These are phyloP conservation scores for Choristoneura rosaceana DNA, from an alignment of 2,888 invertebrate genomes.

Conservation along the genomic window DNA sequence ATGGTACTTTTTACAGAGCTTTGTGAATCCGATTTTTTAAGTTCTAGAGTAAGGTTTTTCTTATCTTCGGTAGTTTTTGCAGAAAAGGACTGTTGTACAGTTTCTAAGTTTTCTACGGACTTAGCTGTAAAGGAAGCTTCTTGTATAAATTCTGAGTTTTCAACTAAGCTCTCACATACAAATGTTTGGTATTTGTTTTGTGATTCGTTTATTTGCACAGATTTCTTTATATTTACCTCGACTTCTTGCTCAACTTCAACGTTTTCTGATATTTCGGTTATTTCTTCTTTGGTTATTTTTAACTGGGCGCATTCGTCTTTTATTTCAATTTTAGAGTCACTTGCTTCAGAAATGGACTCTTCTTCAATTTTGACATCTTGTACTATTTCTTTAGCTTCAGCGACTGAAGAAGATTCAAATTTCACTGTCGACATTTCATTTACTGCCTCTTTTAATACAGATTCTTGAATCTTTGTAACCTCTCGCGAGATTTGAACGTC, in stretches of 20 bases:
- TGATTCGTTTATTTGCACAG: constrained; percentile 41
- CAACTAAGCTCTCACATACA: constrained; percentile 21
- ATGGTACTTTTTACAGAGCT: constrained; percentile 50
- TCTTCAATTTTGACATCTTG: constrained; percentile 43
- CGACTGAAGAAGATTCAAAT: constrained; percentile 43
- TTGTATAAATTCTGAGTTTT: constrained; percentile 29
- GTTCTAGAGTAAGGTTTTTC: constrained; percentile 30
- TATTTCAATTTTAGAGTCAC: constrained; percentile 11
- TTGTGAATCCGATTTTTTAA: constrained; percentile 45
- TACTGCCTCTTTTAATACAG: not conserved
- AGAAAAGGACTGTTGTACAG: constrained; percentile 12
- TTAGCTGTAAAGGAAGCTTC: constrained; percentile 37
- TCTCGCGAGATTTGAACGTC: constrained; percentile 7
- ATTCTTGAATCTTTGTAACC: not conserved
- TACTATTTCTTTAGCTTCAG: constrained; percentile 43
- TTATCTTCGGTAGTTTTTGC: constrained; percentile 26
- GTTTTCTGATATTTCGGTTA: constrained; percentile 37
- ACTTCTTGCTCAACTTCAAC: constrained; percentile 42
- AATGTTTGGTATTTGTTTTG: constrained; percentile 35
- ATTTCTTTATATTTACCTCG: constrained; percentile 27
- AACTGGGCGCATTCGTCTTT: constrained; percentile 32
- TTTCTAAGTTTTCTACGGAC: constrained; percentile 5
- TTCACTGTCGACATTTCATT: constrained; percentile 40
- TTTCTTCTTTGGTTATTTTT: constrained; percentile 39
- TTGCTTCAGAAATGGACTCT: not conserved